Base-by-base conservation (phyloP, 2,113 vertebrate species). In the Uria aalge region DNA sequence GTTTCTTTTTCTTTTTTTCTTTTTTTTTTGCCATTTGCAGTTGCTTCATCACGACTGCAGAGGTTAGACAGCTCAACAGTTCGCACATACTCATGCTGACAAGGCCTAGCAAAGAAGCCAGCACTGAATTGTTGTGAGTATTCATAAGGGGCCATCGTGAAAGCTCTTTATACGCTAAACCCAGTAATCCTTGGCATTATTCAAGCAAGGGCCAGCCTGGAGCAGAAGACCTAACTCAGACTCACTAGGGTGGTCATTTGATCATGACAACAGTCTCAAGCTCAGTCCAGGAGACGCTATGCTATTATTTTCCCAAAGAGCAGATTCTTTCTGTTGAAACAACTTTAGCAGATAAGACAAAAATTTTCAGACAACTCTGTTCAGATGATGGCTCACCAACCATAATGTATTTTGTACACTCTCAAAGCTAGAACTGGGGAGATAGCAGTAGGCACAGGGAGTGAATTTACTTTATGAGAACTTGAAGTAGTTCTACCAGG, bases 41-140 rank as follows among this genome's bases (percentile, higher is more conserved):
- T 99, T 96, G 98, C 99, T 92, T 98, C 99, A 84, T 99, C 99
- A 94, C 98, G 99, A 95, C 98, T 99, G 98, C 99, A 99, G 98
- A 99, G 99, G 97, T 98, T 99, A 99, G 99, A 99, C 98, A 99
- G 98, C 98, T 99, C 99, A 98, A 99, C 99, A 98, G 99, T 99
- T 98, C 99, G 99, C 97, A 99, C 99, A 98, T 99, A 99, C 96
- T 99, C 99, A 98, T 99, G 99, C 99, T 99, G 99, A 99, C 98
- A 98, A 98, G 98, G 97, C 98, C 96, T 98, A 98, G 98, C 98
- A 98, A 98, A 98, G 98, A 98, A 98, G 98, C 95, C 98, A 98
- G 98, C 97, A 98, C 97, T 98, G 98, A 98, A 97, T 98, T 98
- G 97, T 98, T 98, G 99, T 99, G 98, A 99, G 99, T 98, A 98